These are phyloP conservation scores for Hirundichthys speculiger DNA, from an alignment of 2,113 vertebrate species.

Conservation along the genomic window DNA sequence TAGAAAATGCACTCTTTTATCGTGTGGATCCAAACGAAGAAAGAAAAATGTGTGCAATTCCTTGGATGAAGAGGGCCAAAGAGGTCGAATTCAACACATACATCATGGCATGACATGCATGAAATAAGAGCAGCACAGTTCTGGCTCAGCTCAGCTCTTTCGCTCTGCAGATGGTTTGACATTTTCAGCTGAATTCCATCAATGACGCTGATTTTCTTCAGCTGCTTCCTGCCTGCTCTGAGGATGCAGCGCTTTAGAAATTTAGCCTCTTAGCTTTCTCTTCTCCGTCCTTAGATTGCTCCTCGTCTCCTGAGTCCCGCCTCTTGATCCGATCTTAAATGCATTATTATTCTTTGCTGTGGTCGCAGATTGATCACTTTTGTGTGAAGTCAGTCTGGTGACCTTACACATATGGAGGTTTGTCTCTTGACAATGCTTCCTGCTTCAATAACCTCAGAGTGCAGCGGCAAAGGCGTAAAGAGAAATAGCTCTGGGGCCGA, in stretches of 20 bases:
- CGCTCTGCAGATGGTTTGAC: neutral
- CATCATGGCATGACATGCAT: conserved; percentile 4
- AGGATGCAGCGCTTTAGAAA: neutral
- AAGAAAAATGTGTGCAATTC: neutral
- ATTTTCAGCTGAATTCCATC: neutral
- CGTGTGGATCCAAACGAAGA: no score
- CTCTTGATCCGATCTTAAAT: neutral
- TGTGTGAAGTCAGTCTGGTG: neutral
- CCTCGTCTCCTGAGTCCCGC: neutral
- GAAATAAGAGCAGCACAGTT: neutral
- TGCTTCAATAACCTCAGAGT: conserved; percentile 20
- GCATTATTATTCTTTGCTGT: conserved; percentile 2
- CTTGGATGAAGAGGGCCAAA: neutral
- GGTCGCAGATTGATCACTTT: neutral
- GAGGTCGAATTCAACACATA: neutral
- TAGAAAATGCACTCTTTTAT: no score
- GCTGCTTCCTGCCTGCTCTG: neutral
- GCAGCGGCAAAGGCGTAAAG: conserved; percentile 1
- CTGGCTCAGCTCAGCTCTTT: neutral
- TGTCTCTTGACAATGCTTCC: conserved; percentile 30
- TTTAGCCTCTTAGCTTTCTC: neutral
- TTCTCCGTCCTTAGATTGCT: neutral
- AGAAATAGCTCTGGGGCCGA: conserved; percentile 17
- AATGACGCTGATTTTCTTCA: neutral
- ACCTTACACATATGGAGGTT: conserved; percentile 21